Evolutionary conservation across 2,888 invertebrate genomes (phyloP).

Genomic region (Drosophila anomalata): DNA sequence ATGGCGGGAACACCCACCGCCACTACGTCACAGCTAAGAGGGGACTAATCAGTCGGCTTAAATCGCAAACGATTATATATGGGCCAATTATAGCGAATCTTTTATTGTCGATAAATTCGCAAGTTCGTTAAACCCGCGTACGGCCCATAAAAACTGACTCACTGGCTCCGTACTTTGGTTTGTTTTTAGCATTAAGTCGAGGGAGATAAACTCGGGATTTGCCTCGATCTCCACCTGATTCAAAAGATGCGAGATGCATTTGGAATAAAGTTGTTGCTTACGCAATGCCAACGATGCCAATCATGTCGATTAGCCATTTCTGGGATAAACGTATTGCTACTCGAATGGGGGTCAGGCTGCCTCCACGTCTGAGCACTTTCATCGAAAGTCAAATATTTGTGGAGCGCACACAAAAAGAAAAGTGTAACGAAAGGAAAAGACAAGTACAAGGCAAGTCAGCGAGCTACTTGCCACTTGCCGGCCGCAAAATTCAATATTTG

Average conservation of each 20-base stretch:
- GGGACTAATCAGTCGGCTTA: slow-evolving; percentile 31
- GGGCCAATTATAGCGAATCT: slow-evolving; percentile 62
- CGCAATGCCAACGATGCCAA: slow-evolving; percentile 67
- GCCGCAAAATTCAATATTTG: slow-evolving; percentile 63
- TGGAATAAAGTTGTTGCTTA: slow-evolving; percentile 57
- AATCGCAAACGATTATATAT: slow-evolving; percentile 42
- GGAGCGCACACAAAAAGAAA: slow-evolving; percentile 68
- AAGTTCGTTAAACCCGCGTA: slow-evolving; percentile 68
- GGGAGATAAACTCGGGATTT: slow-evolving; percentile 17
- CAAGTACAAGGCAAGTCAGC: slow-evolving; percentile 26
- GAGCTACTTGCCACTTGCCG: slow-evolving; percentile 3
- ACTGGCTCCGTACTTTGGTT: slow-evolving; percentile 38
- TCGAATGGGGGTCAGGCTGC: slow-evolving; percentile 67
- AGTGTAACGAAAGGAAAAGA: slow-evolving; percentile 72
- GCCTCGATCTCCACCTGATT: slow-evolving; percentile 21
- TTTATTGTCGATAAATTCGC: slow-evolving; percentile 71
- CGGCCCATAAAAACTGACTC: slow-evolving; percentile 47
- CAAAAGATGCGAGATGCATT: slow-evolving; percentile 47
- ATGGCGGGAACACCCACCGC: slow-evolving; percentile 68
- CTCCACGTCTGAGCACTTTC: slow-evolving; percentile 66
- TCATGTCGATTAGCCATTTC: slow-evolving; percentile 61
- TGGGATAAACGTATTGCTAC: slow-evolving; percentile 46
- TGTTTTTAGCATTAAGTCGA: slow-evolving; percentile 29
- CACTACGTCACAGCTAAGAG: slow-evolving; percentile 52
- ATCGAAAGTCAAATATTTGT: slow-evolving; percentile 78